Conservation (phyloP, 2,888 invertebrate genomes). For the Sarcophaga carnaria region DNA sequence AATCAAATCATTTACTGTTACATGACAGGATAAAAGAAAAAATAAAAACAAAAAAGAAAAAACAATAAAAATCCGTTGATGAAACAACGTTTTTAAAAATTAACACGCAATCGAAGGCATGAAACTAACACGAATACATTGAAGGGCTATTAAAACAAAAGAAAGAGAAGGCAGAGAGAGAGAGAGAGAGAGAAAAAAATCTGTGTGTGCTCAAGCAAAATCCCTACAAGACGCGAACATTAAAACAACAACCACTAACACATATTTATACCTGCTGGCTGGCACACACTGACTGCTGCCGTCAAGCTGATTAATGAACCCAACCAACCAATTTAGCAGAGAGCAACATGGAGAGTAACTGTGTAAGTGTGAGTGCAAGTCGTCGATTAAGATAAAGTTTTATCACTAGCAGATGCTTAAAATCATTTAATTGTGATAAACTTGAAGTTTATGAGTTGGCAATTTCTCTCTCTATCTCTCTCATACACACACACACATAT, state of each 20-base stretch:
- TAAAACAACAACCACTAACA: neutral
- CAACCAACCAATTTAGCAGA: conserved; percentile 3
- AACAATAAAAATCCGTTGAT: conserved; percentile 14
- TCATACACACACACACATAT: neutral
- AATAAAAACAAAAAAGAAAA: neutral
- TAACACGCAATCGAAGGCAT: neutral
- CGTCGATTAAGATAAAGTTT: conserved; percentile 63
- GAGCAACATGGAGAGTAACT: neutral
- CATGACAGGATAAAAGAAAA: neutral
- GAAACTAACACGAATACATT: neutral
- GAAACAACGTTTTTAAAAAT: conserved; percentile 35
- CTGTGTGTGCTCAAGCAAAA: conserved; percentile 35
- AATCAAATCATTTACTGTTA: conserved; percentile 55
- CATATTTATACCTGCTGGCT: neutral
- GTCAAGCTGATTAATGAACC: conserved; percentile 21
- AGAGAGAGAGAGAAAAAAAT: conserved; percentile 6
- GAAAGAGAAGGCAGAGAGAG: conserved; percentile 13
- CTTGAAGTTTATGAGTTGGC: conserved; percentile 71
- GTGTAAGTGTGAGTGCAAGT: conserved; percentile 38
- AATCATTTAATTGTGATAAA: conserved; percentile 72
- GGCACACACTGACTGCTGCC: neutral
- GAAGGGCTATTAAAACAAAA: conserved; percentile 13
- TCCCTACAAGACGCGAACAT: conserved; percentile 32
- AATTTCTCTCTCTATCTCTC: conserved; percentile 51
- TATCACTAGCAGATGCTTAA: conserved; percentile 69